Evolutionary conservation across 2,797 vertebrate genomes (phyloP).

Genomic region (Eidolon dupreanum): DNA sequence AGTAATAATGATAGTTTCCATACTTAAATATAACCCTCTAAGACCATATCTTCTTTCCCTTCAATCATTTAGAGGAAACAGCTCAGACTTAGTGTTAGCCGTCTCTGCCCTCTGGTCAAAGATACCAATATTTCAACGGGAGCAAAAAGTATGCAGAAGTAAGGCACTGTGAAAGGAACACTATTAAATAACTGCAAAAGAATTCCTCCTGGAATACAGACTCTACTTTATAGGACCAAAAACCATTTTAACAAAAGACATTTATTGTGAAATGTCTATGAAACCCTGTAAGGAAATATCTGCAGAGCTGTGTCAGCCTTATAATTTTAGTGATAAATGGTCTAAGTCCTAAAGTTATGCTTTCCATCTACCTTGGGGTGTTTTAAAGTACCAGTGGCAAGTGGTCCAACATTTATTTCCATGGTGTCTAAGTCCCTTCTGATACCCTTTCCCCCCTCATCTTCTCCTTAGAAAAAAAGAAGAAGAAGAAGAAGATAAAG

Average conservation of each 20-base stretch:
- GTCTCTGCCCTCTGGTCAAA: conserved; percentile 51
- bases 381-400: neutral
- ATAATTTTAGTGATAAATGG: conserved; percentile 51
- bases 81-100: neutral
- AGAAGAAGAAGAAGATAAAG: neutral
- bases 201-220: conserved; percentile 48
- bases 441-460: neutral
- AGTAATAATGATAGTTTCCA: conserved; percentile 26
- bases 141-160: conserved; percentile 40
- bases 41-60: neutral
- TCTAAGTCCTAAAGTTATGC: neutral
- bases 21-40: conserved; percentile 30
- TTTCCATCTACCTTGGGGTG: neutral
- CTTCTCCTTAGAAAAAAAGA: neutral
- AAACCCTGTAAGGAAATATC: conserved; percentile 58
- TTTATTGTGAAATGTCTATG: conserved; percentile 50
- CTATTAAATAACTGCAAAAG: conserved; percentile 18
- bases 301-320: conserved; percentile 21
- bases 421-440: neutral
- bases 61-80: neutral
- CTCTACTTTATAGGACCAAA: conserved; percentile 13
- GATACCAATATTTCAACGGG: neutral
- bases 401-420: neutral
- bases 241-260: conserved; percentile 56
- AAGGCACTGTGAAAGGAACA: conserved; percentile 4